phyloP scores from a whole-genome alignment of 2,888 invertebrate genomes.

The Lamellibrachia columna region DNA sequence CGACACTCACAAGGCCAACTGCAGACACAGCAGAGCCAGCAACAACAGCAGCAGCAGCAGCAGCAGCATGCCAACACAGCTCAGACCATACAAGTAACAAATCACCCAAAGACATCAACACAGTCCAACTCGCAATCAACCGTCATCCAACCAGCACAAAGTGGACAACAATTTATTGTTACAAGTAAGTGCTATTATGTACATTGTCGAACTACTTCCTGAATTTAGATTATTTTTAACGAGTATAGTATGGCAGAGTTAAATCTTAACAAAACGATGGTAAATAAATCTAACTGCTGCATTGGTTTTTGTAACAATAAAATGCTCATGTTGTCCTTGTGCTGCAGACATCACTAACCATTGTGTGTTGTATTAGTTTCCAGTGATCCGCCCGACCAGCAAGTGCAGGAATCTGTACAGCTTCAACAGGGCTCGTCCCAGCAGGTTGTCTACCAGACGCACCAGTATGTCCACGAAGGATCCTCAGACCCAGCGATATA shows the following conservation, averaged over 20 bases:
- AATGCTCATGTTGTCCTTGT: not conserved
- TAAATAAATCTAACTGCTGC: not conserved
- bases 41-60: not conserved
- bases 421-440: slow-evolving; percentile 53
- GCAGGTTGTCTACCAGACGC: slow-evolving; percentile 71
- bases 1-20: not conserved
- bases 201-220: not conserved
- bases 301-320: not conserved
- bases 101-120: not conserved
- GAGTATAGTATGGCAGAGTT: not conserved
- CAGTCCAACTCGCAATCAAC: slow-evolving; percentile 41
- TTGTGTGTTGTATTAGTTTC: slow-evolving; percentile 27
- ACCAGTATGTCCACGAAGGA: slow-evolving; percentile 73
- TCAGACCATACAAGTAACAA: slow-evolving; percentile 18
- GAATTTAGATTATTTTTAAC: no score
- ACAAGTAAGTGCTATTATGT: slow-evolving; percentile 50
- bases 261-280: not conserved
- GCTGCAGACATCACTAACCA: not conserved
- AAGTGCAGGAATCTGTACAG: slow-evolving; percentile 68
- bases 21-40: not conserved
- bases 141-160: slow-evolving; percentile 61
- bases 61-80: not conserved
- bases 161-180: slow-evolving; percentile 63
- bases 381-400: slow-evolving; percentile 32
- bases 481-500: slow-evolving; percentile 70